These are phyloP conservation scores for Lacanobia wlatinum DNA, from an alignment of 2,888 invertebrate genomes.

Conservation along the genomic window DNA sequence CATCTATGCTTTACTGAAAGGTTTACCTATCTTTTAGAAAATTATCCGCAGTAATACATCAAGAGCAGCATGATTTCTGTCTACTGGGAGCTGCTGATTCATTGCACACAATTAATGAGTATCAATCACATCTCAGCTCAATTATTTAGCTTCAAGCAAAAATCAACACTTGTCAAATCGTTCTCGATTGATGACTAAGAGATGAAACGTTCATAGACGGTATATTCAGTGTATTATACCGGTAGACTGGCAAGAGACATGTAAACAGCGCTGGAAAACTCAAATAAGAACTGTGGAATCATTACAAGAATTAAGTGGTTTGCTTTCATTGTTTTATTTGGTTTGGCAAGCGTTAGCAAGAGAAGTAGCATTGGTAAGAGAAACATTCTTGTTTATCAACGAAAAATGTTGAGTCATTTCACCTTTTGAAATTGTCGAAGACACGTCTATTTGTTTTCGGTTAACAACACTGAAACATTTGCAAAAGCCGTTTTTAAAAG, in stretches of 20 bases:
- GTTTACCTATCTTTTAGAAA: too few species aligned
- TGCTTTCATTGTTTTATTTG: not conserved
- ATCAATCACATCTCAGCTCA: constrained; percentile 21
- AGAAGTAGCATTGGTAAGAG: not conserved
- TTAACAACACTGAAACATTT: too few species aligned
- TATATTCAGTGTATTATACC: not conserved
- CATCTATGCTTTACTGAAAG: too few species aligned
- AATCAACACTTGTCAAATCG: constrained; percentile 13
- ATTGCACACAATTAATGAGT: constrained; percentile 1
- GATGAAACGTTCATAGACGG: constrained; percentile 21
- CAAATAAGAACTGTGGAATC: not conserved
- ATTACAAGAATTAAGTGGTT: not conserved
- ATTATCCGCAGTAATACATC: not conserved
- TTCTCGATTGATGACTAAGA: constrained; percentile 32
- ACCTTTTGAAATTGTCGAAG: too few species aligned
- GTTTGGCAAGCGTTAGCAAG: not conserved
- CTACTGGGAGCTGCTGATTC: constrained; percentile 19
- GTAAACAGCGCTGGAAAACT: constrained; percentile 48
- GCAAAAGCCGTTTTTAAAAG: too few species aligned
- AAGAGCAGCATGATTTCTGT: not conserved
- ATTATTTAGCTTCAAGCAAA: constrained; percentile 35
- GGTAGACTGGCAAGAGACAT: constrained; percentile 20
- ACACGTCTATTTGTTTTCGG: too few species aligned
- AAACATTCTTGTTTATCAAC: not conserved
- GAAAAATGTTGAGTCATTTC: not conserved